Evolutionary conservation across 2,888 invertebrate species (phyloP), one percentile per base, ranked within the genome.

Genomic region (Rhopalosiphum nymphaeae): DNA sequence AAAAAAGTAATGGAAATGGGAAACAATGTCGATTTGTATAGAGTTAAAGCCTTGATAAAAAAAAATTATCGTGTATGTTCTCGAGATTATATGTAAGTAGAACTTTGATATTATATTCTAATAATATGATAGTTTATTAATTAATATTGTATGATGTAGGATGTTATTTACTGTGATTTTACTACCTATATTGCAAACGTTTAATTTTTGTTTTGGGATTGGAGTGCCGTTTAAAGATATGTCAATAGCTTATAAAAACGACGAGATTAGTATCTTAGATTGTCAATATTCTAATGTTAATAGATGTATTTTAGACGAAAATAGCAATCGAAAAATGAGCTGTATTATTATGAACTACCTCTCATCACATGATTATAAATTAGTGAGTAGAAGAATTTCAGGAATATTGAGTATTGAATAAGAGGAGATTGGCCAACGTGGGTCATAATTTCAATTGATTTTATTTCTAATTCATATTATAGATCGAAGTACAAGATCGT

Each of bases 121-220:
- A n/a, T 26, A 16, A n/a, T 84, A 42, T 42, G 16, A 1, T 53
- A 10, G 3, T 29, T 29, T 67, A 29, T 1, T 42, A 25, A 91
- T 0, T 13, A 25, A 26, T 42, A 4, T 26, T 56, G 26, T 89
- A 36, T 29, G 21, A 11, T 78, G 21, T 42, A 92, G 94, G n/a
- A 53, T 94, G n/a, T n/a, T 94, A 42, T 94, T 90, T 42, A 86
- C 57, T 3, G 1, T 94, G 49, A 29, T 94, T 1, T n/a, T 94
- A 42, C n/a, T 94, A 29, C 94, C 94, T 25, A 90, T 86, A 16
- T 11, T 91, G 4, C 90, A 91, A 90, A 16, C 91, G 0, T 87
- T 91, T 7, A 93, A 96, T 46, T 96, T 96, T 95, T 96, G 96
- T 95, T 95, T 96, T 86, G 96, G 96, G 91, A 96, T 96, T 61